A percentile compares a stretch with the other conserved stretches of the same genome.
phyloP scores from a whole-genome alignment of 2,797 vertebrate species.

The Bradypodion pumilum region DNA sequence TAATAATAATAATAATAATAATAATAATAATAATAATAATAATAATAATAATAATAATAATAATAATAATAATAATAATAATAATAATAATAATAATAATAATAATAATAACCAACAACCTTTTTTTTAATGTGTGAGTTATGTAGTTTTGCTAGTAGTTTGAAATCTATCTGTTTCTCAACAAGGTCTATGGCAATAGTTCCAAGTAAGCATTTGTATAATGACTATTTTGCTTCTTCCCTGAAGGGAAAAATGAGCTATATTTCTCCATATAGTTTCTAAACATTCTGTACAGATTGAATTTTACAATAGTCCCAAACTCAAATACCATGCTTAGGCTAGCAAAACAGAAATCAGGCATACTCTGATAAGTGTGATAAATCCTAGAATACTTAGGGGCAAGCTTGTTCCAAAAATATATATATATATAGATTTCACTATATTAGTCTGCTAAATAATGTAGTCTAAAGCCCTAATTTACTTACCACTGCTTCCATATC shows the following conservation, averaged over 20 bases:
- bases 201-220: neutral
- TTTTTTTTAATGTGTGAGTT: neutral
- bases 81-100: no score
- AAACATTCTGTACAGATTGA: neutral
- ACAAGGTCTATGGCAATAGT: no score
- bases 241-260: neutral
- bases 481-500: slow-evolving; percentile 98
- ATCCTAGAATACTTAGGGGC: neutral
- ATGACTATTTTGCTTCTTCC: neutral
- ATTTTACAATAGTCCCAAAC: neutral
- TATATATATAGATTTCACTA: neutral
- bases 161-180: neutral
- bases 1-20: no score
- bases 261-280: neutral
- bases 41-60: no score
- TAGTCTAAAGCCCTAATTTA: slow-evolving; percentile 33
- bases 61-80: no score
- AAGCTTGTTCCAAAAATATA: neutral
- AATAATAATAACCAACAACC: no score
- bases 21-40: no score
- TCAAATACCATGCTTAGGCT: no score
- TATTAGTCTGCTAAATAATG: neutral
- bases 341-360: neutral
- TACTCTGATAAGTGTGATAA: neutral
- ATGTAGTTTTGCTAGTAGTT: neutral